Base-by-base conservation (phyloP, 2,797 vertebrate genomes). In the Peromyscus aztecus region DNA sequence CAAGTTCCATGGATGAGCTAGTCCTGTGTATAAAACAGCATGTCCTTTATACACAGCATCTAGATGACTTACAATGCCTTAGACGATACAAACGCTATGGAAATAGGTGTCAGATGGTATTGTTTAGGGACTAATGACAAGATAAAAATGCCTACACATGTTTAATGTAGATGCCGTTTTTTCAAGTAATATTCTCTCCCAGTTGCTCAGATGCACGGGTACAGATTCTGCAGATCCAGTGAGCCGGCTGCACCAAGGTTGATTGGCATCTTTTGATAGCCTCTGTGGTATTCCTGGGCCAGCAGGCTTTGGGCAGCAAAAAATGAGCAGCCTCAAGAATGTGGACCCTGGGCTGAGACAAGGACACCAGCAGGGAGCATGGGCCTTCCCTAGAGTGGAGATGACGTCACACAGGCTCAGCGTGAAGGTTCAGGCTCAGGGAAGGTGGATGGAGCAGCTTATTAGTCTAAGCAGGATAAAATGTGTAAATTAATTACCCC, bases 401-500 rank as follows among this genome's bases (percentile, higher is more conserved):
- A 57, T n/a, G 85, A 80, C 2, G 6, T 90, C 88, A 90, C 87
- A 92, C 55, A 92, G 8, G 85, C 83, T 77, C 77, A 69, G 81
- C n/a, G 0, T 0, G 24, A 89, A 94, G 71, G 77, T 88, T n/a
- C 0, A 0, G 69, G 69, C 90, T 94, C 94, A 37, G 69, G 16
- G 14, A 73, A 94, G 57, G 94, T 76, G 59, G 91, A 27, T 55
- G 82, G 73, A 91, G 46, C 43, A 96, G 96, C 96, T 97, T 95
- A 82, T 96, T 95, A n/a, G 63, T 97, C 97, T 97, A 97, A 97
- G 95, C 95, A 96, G 96, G 57, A 94, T 97, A 94, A 97, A 97
- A 92, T 27, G 49, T 94, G 78, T 96, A 97, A 98, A 98, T 97
- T 97, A 98, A 98, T 98, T 98, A 96, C 90, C 81, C 86, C 34